Base-by-base conservation (phyloP, 1,140 invertebrate genomes). In the Gryllus bimaculatus region DNA sequence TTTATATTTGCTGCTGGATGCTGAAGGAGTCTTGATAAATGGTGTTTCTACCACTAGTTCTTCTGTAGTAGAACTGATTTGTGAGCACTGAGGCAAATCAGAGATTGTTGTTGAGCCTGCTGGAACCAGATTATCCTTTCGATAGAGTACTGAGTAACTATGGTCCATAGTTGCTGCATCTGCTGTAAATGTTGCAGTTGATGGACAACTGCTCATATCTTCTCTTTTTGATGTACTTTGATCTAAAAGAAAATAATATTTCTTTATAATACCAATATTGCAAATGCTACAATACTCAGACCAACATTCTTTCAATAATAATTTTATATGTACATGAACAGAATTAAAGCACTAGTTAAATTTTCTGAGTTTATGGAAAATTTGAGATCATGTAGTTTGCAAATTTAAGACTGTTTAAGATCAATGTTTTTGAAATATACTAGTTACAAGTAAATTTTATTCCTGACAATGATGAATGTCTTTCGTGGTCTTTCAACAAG, bases 1-100 rank as follows among this genome's bases (percentile, higher is more conserved):
- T 81, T 90, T 90, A 82, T 89, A 89, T 82, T 89, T 87, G 80
- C 80, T 87, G 73, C 82, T 48, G 78, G 82, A 82, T n/a, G 15
- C 47, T 8, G 47, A 15, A 39, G 81, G 21, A 7, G 8, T 12
- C 26, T 48, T 15, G 84, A n/a, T 82, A 76, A 54, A 84, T 83
- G 8, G 83, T 83, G 79, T 83, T 82, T 21, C 75, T 54, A n/a
- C 26, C 20, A 76, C 82, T 47, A 76, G 66, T 8, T 82, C 81
- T 81, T 88, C 87, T 13, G 86, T 86, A 7, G 85, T 85, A 0
- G 86, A 87, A 73, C 84, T 84, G 47, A 86, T 82, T 48, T 82
- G 83, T 80, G 84, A 85, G 79, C 84, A 85, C 80, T 86, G 85
- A 21, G 78, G 73, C 8, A 82, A 83, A 75, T 75, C 74, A 75